phyloP scores from a whole-genome alignment of 2,113 vertebrate genomes.

The Tetraodon nigroviridis region DNA sequence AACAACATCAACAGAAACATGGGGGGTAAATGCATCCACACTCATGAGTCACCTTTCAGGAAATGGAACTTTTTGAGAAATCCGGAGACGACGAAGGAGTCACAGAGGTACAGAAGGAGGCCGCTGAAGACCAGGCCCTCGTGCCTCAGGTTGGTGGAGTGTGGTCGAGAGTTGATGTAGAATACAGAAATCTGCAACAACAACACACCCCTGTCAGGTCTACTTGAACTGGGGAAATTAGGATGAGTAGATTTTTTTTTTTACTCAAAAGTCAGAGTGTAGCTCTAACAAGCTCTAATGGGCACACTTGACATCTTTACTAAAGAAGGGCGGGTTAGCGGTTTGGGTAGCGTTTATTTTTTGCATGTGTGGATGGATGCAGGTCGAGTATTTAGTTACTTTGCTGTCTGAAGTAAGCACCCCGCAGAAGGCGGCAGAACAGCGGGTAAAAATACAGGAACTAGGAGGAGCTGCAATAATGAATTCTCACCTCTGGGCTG shows the following conservation, averaged over 20 bases:
- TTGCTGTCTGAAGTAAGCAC: not conserved
- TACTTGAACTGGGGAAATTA: not conserved
- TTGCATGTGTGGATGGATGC: slow-evolving; percentile 20
- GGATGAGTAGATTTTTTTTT: not conserved
- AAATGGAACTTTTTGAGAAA: slow-evolving; percentile 93
- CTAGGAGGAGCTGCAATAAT: not conserved
- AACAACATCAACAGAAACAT: not conserved
- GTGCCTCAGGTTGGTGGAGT: slow-evolving; percentile 89
- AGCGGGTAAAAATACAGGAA: not conserved
- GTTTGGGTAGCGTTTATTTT: slow-evolving; percentile 19
- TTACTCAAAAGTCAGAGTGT: not conserved
- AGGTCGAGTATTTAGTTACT: slow-evolving; percentile 29
- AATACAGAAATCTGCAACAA: slow-evolving; percentile 83
- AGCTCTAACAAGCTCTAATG: not conserved
- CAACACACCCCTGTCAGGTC: not conserved
- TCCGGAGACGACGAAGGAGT: slow-evolving; percentile 92
- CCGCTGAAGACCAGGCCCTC: slow-evolving; percentile 91
- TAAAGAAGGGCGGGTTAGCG: not conserved
- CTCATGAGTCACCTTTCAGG: slow-evolving; percentile 83
- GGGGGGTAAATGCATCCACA: not conserved
- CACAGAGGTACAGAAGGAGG: slow-evolving; percentile 93
- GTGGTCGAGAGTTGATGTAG: slow-evolving; percentile 92
- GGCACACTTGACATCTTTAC: not conserved
- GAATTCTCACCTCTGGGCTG: slow-evolving; percentile 83
- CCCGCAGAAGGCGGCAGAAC: not conserved